Evolutionary conservation across 2,888 invertebrate species (phyloP).

Genomic region (Dryobota labecula): DNA sequence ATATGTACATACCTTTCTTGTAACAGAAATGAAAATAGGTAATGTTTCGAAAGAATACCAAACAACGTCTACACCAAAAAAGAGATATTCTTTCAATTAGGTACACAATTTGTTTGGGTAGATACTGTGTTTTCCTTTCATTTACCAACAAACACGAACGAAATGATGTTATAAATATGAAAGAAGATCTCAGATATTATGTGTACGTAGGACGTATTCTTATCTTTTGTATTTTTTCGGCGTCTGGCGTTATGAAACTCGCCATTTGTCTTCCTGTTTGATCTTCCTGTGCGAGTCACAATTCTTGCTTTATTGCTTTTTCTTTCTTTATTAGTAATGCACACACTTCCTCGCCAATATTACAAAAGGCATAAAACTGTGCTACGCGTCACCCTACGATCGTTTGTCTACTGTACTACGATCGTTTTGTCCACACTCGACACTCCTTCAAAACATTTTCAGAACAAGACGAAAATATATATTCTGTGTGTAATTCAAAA

Average conservation of each 20-base stretch:
- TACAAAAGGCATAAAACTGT: not conserved
- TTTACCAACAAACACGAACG: slow-evolving; percentile 38
- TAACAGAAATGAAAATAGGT: not conserved
- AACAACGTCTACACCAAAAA: not conserved
- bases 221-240: not conserved
- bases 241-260: not conserved
- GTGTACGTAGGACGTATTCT: not conserved
- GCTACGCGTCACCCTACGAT: not conserved
- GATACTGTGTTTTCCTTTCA: slow-evolving; percentile 32
- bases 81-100: slow-evolving; percentile 10
- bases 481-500: not conserved
- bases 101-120: slow-evolving; percentile 21
- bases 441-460: not conserved
- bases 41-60: not conserved
- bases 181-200: slow-evolving; percentile 1
- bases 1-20: not conserved
- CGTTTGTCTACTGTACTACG: too few relatives aligned
- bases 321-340: not conserved
- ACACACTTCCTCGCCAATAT: too few relatives aligned
- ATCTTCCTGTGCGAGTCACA: too few relatives aligned
- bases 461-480: slow-evolving; percentile 1
- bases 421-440: not conserved
- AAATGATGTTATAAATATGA: slow-evolving; percentile 28
- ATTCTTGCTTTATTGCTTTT: too few relatives aligned
- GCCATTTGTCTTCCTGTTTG: too few relatives aligned